These are phyloP conservation scores for Choristoneura rosaceana DNA, from an alignment of 2,888 invertebrate genomes.

Conservation along the genomic window DNA sequence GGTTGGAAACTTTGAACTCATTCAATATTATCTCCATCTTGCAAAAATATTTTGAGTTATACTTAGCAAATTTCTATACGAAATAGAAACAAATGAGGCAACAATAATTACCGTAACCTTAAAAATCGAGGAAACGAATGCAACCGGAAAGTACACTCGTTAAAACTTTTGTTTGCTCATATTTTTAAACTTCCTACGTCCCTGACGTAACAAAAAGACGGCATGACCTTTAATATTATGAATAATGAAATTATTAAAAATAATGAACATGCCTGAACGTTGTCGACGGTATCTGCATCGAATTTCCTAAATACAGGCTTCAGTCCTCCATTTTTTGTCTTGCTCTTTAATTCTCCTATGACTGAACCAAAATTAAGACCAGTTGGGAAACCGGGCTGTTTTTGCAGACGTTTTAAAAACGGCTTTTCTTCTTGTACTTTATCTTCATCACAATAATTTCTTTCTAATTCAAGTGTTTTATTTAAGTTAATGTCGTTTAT, in stretches of 20 bases:
- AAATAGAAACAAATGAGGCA: not conserved
- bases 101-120: conserved; percentile 17
- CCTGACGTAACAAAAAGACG: conserved; percentile 28
- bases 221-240: conserved; percentile 19
- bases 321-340: conserved; percentile 73
- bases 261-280: conserved; percentile 67
- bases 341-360: conserved; percentile 77
- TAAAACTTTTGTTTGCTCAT: conserved; percentile 38
- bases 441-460: conserved; percentile 38
- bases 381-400: conserved; percentile 68
- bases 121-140: conserved; percentile 20
- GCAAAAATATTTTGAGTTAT: not conserved
- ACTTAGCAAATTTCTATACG: not conserved
- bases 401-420: conserved; percentile 67
- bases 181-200: conserved; percentile 37
- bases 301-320: conserved; percentile 81
- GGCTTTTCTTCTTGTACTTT: conserved; percentile 57
- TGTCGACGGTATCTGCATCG: conserved; percentile 65
- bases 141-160: conserved; percentile 38
- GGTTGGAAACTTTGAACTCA: not conserved
- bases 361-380: conserved; percentile 78
- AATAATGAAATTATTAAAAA: not conserved
- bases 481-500: conserved; percentile 51
- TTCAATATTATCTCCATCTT: not conserved
- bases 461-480: conserved; percentile 24